Conservation (phyloP, 2,888 invertebrate genomes). For the Alcis repandata region DNA sequence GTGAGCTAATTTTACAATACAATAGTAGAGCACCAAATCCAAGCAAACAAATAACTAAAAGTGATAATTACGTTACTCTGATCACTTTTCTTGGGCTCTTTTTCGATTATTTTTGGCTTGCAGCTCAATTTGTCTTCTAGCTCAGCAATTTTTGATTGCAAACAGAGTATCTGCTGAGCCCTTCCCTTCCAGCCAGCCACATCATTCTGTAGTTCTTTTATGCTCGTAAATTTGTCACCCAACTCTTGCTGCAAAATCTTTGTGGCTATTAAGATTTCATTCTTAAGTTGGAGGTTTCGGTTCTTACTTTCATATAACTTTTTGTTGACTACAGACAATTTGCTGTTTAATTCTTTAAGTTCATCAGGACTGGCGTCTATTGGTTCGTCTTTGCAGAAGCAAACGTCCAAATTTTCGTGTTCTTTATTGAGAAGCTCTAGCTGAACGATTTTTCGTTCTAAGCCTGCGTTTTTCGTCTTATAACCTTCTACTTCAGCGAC, state of each 20-base stretch:
- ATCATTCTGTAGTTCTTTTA: conserved; percentile 86
- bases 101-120: conserved; percentile 63
- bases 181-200: conserved; percentile 91
- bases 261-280: conserved; percentile 90
- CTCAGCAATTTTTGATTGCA: conserved; percentile 90
- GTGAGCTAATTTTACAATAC: not conserved
- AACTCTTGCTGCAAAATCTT: conserved; percentile 92
- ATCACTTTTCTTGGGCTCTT: conserved; percentile 65
- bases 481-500: conserved; percentile 87
- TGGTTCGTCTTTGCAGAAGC: conserved; percentile 81
- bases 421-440: conserved; percentile 74
- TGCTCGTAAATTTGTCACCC: conserved; percentile 89
- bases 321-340: conserved; percentile 85
- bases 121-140: conserved; percentile 88
- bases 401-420: conserved; percentile 68
- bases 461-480: conserved; percentile 86
- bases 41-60: conserved; percentile 19
- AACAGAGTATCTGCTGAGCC: conserved; percentile 90
- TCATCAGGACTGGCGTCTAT: conserved; percentile 74
- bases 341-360: conserved; percentile 87
- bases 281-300: conserved; percentile 89
- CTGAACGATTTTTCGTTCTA: conserved; percentile 83
- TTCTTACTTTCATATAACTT: conserved; percentile 91
- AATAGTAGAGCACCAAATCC: conserved; percentile 18
- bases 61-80: conserved; percentile 63